Percentiles rank a stretch among this genome's conserved stretches.
These are phyloP conservation scores for Gavialis gangeticus DNA, from an alignment of 2,113 vertebrate species.

Conservation along the genomic window DNA sequence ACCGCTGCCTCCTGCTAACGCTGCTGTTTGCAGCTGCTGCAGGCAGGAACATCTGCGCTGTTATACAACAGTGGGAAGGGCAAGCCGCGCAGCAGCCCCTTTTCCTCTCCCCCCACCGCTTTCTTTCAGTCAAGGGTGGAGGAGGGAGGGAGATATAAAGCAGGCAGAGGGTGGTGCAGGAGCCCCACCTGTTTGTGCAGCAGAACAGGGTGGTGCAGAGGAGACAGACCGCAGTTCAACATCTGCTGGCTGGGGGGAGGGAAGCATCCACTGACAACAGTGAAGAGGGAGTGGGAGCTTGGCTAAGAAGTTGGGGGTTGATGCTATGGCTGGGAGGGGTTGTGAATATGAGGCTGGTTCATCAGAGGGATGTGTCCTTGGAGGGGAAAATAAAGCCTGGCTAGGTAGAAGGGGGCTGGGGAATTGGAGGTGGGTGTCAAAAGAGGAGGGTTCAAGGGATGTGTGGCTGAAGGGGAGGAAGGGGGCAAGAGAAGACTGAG, in stretches of 20 bases:
- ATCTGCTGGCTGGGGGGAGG: background rate
- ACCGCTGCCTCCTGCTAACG: background rate
- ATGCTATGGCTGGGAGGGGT: background rate
- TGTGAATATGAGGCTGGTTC: background rate
- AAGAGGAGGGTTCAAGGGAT: background rate
- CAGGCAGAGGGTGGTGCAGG: background rate
- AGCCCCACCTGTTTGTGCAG: too few relatives aligned
- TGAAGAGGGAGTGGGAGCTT: rapidly evolving
- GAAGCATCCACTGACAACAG: rapidly evolving
- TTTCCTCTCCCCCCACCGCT: background rate
- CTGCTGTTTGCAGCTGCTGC: background rate
- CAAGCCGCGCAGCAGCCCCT: too few relatives aligned
- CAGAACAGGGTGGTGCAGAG: background rate
- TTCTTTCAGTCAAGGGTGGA: background rate
- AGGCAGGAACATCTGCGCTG: background rate
- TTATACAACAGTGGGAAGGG: background rate
- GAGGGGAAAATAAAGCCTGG: too few relatives aligned
- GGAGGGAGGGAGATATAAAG: background rate
- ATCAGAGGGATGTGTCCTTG: background rate
- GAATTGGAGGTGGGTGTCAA: background rate
- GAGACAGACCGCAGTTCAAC: background rate
- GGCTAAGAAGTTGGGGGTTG: background rate
- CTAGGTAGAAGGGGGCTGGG: background rate
- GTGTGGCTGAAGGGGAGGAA: background rate
- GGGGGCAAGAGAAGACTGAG: background rate